Evolutionary conservation across 1,140 invertebrate species (phyloP).

Genomic region (Dinothrombium tinctorium): DNA sequence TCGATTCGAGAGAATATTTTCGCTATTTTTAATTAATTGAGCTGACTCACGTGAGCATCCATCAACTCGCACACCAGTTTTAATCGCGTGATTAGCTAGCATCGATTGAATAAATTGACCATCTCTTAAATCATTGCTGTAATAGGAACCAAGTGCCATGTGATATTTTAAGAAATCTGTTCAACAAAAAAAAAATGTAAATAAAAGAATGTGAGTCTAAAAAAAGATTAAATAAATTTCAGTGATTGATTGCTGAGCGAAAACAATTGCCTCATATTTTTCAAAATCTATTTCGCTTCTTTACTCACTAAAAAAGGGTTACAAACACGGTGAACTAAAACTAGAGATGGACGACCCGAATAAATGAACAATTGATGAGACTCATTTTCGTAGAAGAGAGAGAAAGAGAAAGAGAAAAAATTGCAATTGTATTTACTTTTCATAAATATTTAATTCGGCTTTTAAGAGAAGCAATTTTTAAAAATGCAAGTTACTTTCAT

Average conservation of each 20-base stretch:
- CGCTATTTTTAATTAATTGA: background rate
- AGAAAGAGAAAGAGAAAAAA: no score
- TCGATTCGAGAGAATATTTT: background rate
- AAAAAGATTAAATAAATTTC: background rate
- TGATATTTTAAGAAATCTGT: conserved; percentile 17
- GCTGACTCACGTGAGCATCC: conserved; percentile 15
- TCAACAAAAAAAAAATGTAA: background rate
- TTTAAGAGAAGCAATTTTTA: no score
- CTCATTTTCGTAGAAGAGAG: no score
- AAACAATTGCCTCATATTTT: no score
- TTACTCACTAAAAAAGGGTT: no score
- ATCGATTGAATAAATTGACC: conserved; percentile 17
- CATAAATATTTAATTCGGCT: no score
- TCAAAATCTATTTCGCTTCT: no score
- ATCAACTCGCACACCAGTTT: conserved; percentile 17
- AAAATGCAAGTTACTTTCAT: no score
- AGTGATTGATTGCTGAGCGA: background rate
- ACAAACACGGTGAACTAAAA: no score
- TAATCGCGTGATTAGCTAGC: conserved; percentile 12
- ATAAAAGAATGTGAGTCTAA: background rate
- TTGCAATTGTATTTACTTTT: no score
- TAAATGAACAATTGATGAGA: no score
- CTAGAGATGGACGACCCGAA: no score
- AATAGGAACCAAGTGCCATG: conserved; percentile 15
- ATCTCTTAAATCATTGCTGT: conserved; percentile 16